Evolutionary conservation across 2,113 vertebrate genomes (phyloP).

Genomic region (Galeopterus variegatus): DNA sequence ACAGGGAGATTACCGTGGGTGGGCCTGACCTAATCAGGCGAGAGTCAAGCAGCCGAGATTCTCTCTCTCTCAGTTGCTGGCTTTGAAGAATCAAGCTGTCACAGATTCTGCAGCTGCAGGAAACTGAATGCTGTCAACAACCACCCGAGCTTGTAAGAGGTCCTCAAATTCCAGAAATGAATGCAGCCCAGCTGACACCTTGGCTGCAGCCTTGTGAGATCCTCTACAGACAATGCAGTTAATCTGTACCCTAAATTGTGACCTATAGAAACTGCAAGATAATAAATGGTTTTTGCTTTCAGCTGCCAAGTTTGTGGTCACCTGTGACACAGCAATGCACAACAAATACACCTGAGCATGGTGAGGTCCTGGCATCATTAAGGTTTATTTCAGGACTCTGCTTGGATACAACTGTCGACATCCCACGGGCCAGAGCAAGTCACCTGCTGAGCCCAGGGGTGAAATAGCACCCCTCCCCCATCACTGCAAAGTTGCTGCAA

Average conservation of each 20-base stretch:
- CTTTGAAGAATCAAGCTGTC: background rate
- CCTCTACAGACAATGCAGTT: accelerated
- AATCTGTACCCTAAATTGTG: accelerated
- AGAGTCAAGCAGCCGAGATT: background rate
- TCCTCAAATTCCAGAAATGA: background rate
- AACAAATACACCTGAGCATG: accelerated
- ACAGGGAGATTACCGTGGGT: too few relatives aligned
- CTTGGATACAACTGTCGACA: accelerated
- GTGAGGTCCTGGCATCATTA: accelerated
- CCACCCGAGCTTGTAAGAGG: background rate
- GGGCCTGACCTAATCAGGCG: background rate
- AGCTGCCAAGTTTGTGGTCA: background rate
- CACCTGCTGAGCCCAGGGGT: background rate
- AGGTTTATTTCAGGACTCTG: background rate
- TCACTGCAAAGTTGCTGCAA: background rate
- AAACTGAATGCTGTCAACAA: background rate
- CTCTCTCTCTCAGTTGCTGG: background rate
- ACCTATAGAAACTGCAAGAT: background rate
- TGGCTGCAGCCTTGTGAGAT: accelerated
- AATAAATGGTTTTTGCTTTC: background rate
- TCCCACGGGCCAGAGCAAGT: accelerated
- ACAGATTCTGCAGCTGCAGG: accelerated
- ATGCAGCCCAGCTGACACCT: background rate
- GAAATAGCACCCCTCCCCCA: background rate
- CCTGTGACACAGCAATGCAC: background rate